Percentiles rank a stretch among this genome's conserved stretches.
Conservation (phyloP, 2,888 invertebrate species). For the Xanthia icteritia region DNA sequence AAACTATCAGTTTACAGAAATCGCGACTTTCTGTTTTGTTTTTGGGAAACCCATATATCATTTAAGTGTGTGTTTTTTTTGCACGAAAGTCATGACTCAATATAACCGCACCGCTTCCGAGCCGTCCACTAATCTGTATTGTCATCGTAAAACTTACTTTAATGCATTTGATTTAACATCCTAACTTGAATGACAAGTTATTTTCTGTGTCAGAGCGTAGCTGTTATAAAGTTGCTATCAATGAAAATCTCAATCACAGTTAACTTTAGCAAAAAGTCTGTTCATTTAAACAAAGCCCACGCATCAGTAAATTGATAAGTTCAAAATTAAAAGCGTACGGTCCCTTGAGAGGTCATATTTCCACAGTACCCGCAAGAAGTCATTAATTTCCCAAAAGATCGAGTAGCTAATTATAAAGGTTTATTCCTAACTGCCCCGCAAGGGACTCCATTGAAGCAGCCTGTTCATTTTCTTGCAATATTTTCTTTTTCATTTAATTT, state of each 20-base stretch:
- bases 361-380: conserved; percentile 50
- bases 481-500: conserved; percentile 63
- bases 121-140: no score
- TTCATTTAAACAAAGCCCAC: conserved; percentile 20
- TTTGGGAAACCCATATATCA: no score
- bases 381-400: conserved; percentile 71
- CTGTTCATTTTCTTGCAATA: conserved; percentile 63
- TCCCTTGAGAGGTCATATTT: conserved; percentile 47
- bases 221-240: no score
- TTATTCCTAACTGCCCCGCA: conserved; percentile 58
- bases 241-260: neutral
- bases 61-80: no score
- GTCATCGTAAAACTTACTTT: no score
- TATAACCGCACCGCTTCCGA: no score
- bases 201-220: no score
- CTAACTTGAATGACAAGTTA: no score
- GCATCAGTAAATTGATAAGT: conserved; percentile 48
- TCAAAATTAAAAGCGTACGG: conserved; percentile 55
- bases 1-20: neutral
- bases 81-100: no score
- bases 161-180: no score
- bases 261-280: neutral
- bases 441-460: conserved; percentile 54
- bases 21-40: neutral
- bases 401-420: conserved; percentile 65